Evolutionary conservation across 2,888 invertebrate species (phyloP), one percentile per base, ranked within the genome.

Genomic region (Epicampocera succincta): DNA sequence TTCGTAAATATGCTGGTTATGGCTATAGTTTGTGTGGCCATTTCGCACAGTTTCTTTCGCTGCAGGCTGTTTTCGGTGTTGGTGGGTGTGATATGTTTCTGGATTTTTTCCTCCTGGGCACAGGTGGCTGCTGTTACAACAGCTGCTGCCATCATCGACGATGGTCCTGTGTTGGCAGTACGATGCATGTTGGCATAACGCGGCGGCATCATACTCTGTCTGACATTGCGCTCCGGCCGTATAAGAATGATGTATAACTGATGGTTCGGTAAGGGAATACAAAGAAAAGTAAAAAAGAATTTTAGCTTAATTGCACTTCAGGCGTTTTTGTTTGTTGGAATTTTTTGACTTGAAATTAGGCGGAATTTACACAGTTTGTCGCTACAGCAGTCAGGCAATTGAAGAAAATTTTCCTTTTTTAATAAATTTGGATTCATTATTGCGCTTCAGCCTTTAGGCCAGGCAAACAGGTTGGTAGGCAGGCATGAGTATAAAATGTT

Each of bases 231-330:
- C 91, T 98, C 97, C 11, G 98, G 97, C 84, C 96, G 94, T 80
- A 97, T 93, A 84, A 98, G 91, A 86, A 98, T 97, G 87, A 98
- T 97, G 91, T 97, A 97, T 52, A 97, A 91, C 97, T 97, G n/a
- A 0, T 33, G 5, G 33, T 66, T 66, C 1, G 3, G 12, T 12
- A 17, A 58, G 21, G 2, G 15, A 25, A 25, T 50, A 29, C 9
- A 48, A 68, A 42, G 44, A 38, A 15, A 74, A 1, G 21, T 13
- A 61, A 25, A 46, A 21, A 65, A n/a, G 38, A 46, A 40, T 33
- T 58, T 19, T 48, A 15, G 46, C 8, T 61, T 52, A 42, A 54
- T 54, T 19, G 21, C 25, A 11, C 21, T 46, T 15, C 0, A 4
- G 13, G 25, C 15, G n/a, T 48, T 19, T 48, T 48, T 38, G n/a